These are phyloP conservation scores for Embiotoca jacksoni DNA, from an alignment of 2,113 vertebrate genomes.

Conservation along the genomic window DNA sequence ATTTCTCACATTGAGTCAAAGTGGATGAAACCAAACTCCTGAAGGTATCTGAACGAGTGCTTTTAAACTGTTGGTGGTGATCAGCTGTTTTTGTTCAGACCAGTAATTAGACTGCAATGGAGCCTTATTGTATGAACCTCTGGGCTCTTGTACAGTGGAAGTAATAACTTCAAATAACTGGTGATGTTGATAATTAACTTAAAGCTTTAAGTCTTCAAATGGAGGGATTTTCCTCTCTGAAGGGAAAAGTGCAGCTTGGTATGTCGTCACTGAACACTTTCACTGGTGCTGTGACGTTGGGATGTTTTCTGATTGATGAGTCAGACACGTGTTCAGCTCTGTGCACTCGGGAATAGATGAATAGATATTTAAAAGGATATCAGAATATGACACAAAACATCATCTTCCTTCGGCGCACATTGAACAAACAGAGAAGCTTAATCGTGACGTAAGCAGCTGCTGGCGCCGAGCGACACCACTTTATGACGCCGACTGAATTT, in stretches of 20 bases:
- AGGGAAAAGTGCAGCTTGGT: neutral
- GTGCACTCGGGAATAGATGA: too few relatives aligned
- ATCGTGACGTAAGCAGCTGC: too few relatives aligned
- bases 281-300: neutral
- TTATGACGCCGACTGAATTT: too few relatives aligned
- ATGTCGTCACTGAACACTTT: neutral
- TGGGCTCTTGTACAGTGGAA: slow-evolving; percentile 23
- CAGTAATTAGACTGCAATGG: slow-evolving; percentile 43
- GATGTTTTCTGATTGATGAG: too few relatives aligned
- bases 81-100: slow-evolving; percentile 24
- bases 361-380: too few relatives aligned
- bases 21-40: neutral
- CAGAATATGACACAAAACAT: too few relatives aligned
- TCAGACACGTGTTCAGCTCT: too few relatives aligned
- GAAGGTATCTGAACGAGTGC: neutral
- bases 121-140: slow-evolving; percentile 28
- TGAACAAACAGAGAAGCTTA: too few relatives aligned
- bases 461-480: too few relatives aligned
- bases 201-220: slow-evolving; percentile 13
- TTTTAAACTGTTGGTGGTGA: neutral
- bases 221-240: neutral
- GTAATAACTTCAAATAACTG: neutral
- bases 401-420: too few relatives aligned
- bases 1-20: neutral
- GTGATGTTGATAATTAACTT: slow-evolving; percentile 11